Conservation (phyloP, 1,140 invertebrate genomes). For the Diorhabda sublineata region DNA sequence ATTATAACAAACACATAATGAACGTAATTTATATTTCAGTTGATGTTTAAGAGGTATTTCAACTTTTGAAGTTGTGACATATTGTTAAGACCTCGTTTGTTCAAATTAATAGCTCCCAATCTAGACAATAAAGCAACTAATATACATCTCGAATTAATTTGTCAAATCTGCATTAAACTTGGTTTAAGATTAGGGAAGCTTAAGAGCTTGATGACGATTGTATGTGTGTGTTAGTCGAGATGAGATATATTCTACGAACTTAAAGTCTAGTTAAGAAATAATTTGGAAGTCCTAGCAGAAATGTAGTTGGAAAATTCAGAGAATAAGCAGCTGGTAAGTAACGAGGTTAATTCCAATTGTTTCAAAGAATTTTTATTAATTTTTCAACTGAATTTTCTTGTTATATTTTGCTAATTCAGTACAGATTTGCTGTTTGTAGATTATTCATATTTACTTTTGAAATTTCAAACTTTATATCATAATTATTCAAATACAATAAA, state of each 20-base stretch:
- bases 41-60: no score
- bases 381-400: no score
- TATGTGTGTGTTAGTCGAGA: not conserved
- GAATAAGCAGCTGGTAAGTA: not conserved
- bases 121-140: not conserved
- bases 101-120: not conserved
- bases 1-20: no score
- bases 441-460: no score
- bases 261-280: conserved; percentile 3
- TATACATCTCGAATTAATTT: conserved; percentile 1
- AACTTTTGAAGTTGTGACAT: no score
- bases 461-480: no score
- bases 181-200: not conserved
- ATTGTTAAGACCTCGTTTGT: not conserved
- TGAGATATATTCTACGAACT: not conserved
- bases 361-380: no score
- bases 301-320: not conserved
- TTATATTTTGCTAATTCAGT: no score
- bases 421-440: no score
- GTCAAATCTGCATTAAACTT: not conserved
- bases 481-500: no score
- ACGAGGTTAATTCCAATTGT: not conserved
- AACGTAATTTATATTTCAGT: no score
- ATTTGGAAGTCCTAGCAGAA: not conserved
- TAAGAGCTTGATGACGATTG: not conserved